These are phyloP conservation scores for Brachionus angularis DNA, from an alignment of 1,140 invertebrate genomes.

Conservation along the genomic window DNA sequence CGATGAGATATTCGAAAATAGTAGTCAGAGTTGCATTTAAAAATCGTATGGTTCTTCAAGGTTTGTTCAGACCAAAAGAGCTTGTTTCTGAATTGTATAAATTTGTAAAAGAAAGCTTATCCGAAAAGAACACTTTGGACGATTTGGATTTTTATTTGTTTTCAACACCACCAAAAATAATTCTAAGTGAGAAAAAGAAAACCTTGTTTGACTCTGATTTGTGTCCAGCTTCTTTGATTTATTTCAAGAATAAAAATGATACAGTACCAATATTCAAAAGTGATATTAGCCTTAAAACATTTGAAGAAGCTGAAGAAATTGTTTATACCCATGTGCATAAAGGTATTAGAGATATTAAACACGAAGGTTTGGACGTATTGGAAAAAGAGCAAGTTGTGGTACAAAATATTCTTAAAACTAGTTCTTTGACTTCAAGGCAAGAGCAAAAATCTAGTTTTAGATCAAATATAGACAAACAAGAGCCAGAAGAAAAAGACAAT, in stretches of 20 bases:
- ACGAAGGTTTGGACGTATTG: constrained; percentile 23
- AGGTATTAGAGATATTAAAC: constrained; percentile 13
- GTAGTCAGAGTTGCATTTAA: constrained; percentile 19
- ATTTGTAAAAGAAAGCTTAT: constrained; percentile 28
- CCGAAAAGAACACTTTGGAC: neutral
- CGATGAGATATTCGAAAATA: constrained; percentile 40
- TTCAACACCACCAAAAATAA: constrained; percentile 25
- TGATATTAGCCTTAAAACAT: neutral
- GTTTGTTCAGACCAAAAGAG: constrained; percentile 39
- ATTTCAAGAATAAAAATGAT: constrained; percentile 39
- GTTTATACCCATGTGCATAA: constrained; percentile 12
- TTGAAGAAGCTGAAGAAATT: constrained; percentile 14
- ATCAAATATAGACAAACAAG: neutral
- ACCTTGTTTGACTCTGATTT: constrained; percentile 23
- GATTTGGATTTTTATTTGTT: constrained; percentile 36
- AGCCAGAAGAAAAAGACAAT: neutral
- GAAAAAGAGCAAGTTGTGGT: constrained; percentile 14
- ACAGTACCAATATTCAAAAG: constrained; percentile 13
- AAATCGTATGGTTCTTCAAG: constrained; percentile 34
- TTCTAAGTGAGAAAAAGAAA: constrained; percentile 8
- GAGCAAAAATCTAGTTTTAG: neutral
- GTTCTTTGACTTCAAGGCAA: neutral
- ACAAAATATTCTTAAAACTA: constrained; percentile 27
- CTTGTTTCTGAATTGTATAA: constrained; percentile 23
- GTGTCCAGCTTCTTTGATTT: constrained; percentile 18